Evolutionary conservation across 2,113 vertebrate genomes (phyloP).

Genomic region (Cyprinodon tularosa): DNA sequence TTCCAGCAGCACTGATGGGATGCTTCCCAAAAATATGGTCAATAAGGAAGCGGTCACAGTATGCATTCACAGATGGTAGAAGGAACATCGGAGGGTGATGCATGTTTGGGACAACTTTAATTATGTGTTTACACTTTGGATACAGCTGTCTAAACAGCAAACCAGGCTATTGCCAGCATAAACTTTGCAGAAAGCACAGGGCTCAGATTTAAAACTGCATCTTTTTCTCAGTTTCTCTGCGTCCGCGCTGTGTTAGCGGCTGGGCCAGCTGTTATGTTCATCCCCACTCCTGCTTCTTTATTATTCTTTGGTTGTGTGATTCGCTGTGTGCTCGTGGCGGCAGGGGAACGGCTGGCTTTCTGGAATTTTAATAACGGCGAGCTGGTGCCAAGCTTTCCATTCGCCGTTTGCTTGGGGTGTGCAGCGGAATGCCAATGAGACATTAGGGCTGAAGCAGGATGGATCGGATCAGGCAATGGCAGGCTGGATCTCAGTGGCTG

Average conservation of each 20-base stretch:
- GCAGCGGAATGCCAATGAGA: conserved; percentile 76
- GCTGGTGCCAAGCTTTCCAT: conserved; percentile 51
- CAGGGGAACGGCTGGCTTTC: conserved; percentile 70
- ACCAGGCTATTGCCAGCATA: conserved; percentile 10
- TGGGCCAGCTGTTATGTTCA: conserved; percentile 50
- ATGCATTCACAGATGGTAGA: conserved; percentile 45
- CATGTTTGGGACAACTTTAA: background rate
- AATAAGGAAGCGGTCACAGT: conserved; percentile 56
- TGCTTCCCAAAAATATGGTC: conserved; percentile 51
- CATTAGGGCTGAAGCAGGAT: conserved; percentile 49
- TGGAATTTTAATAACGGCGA: conserved; percentile 74
- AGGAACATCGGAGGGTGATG: conserved; percentile 23
- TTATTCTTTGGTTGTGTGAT: conserved; percentile 68
- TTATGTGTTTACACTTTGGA: conserved; percentile 43
- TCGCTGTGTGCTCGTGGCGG: conserved; percentile 58
- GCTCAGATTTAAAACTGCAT: conserved; percentile 35
- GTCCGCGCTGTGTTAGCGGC: conserved; percentile 38
- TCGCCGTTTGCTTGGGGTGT: conserved; percentile 54
- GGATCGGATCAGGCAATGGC: conserved; percentile 37
- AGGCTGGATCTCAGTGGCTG: conserved; percentile 40
- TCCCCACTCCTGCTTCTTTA: conserved; percentile 58
- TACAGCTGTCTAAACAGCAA: conserved; percentile 22
- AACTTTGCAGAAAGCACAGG: conserved; percentile 34
- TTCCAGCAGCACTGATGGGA: conserved; percentile 44
- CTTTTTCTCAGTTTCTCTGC: conserved; percentile 22